Percentiles rank a stretch among this genome's conserved stretches.
Evolutionary conservation across 1,140 invertebrate genomes (phyloP).

Genomic region (Drosophila repleta): DNA sequence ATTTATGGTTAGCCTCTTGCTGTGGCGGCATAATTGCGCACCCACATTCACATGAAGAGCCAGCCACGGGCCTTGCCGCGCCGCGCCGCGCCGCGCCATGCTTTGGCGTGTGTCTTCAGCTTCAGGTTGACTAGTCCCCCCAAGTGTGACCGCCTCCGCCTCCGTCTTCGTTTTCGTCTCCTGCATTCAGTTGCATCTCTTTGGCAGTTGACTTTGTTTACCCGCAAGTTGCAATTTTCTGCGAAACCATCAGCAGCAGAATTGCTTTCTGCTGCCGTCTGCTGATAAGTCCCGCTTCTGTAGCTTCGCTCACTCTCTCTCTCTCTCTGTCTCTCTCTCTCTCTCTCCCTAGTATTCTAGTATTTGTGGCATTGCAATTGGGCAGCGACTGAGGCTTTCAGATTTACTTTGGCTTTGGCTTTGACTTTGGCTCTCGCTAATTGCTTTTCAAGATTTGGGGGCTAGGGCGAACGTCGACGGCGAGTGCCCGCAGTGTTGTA

Average conservation of each 20-base stretch:
- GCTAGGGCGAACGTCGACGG: slow-evolving; percentile 31
- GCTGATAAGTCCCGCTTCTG: slow-evolving; percentile 77
- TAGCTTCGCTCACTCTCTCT: not conserved
- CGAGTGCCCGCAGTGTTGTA: slow-evolving; percentile 2
- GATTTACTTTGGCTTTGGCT: slow-evolving; percentile 27
- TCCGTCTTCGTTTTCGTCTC: not conserved
- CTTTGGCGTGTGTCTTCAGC: slow-evolving; percentile 63
- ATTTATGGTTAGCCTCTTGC: slow-evolving; percentile 72
- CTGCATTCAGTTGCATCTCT: slow-evolving; percentile 13
- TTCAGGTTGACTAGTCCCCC: not conserved
- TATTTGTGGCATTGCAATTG: slow-evolving; percentile 45
- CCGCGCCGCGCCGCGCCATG: slow-evolving; percentile 47
- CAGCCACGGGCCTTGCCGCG: slow-evolving; percentile 54
- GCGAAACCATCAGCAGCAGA: slow-evolving; percentile 74
- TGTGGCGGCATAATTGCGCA: slow-evolving; percentile 79
- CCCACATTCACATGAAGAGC: slow-evolving; percentile 59
- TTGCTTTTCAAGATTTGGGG: slow-evolving; percentile 42
- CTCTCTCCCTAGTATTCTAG: not conserved
- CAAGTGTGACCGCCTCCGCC: no score
- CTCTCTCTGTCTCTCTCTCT: not conserved
- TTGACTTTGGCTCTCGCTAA: slow-evolving; percentile 28
- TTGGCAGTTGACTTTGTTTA: slow-evolving; percentile 75
- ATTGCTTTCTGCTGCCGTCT: slow-evolving; percentile 66
- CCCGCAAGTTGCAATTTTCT: slow-evolving; percentile 82
- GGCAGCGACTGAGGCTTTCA: slow-evolving; percentile 30